Evolutionary conservation across 2,888 invertebrate species (phyloP).

Genomic region (Dendrolimus pini): DNA sequence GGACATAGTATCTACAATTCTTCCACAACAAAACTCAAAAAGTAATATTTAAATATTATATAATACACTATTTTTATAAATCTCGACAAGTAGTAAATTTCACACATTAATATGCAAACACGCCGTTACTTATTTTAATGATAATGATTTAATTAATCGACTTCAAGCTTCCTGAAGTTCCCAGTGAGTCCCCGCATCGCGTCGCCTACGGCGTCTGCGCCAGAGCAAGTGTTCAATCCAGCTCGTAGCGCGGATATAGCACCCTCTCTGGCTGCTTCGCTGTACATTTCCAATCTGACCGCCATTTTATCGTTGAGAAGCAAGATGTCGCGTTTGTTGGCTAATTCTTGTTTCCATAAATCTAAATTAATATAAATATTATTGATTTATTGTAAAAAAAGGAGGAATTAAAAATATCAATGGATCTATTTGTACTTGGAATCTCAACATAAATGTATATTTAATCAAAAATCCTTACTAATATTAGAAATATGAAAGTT

Average conservation of each 20-base stretch:
- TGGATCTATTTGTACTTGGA: too few relatives aligned
- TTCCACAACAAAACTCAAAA: too few relatives aligned
- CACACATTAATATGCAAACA: too few relatives aligned
- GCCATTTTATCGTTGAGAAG: slow-evolving; percentile 83
- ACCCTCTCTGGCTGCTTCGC: slow-evolving; percentile 83
- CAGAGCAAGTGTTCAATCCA: slow-evolving; percentile 74
- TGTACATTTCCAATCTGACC: slow-evolving; percentile 81
- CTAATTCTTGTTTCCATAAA: slow-evolving; percentile 82
- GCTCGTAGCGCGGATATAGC: slow-evolving; percentile 83
- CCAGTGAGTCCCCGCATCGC: slow-evolving; percentile 83
- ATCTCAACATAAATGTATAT: not conserved
- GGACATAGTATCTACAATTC: too few relatives aligned
- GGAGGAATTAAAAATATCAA: too few relatives aligned
- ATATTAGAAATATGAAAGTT: too few relatives aligned
- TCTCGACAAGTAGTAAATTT: too few relatives aligned
- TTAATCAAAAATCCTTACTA: too few relatives aligned
- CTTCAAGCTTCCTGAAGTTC: slow-evolving; percentile 86
- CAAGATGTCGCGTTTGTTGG: slow-evolving; percentile 75
- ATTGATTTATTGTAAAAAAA: not conserved
- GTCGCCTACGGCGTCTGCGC: slow-evolving; percentile 80
- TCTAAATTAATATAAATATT: slow-evolving; percentile 47
- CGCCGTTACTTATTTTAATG: too few relatives aligned
- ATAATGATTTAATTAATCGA: slow-evolving; percentile 76
- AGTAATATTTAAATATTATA: too few relatives aligned
- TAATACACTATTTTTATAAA: too few relatives aligned